Evolutionary conservation across 2,888 invertebrate species (phyloP), one percentile per base, ranked within the genome.

Genomic region (Siphonodentalium dalli): DNA sequence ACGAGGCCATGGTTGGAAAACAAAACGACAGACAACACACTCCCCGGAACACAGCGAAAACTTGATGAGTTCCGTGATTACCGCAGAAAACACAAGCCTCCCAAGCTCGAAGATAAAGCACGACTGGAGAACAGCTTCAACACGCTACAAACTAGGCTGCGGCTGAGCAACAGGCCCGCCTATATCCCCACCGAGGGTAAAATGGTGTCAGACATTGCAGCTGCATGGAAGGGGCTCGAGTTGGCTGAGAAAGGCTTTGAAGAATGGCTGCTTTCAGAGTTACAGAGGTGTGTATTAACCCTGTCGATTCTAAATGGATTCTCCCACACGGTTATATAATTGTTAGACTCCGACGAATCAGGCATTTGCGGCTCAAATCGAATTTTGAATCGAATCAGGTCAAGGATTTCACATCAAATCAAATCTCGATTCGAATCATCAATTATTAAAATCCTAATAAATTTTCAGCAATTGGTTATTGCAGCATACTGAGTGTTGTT

Each of bases 121-220:
- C 93, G 94, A 84, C 87, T 99, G 78, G 99, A 99, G 86, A 99
- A 98, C 71, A 96, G 97, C 85, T 99, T 99, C 87, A 99, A 99
- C 86, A 99, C 99, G 55, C 87, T 99, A 76, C 99, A 99, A 85
- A 99, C 99, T 63, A 95, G 98, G 81, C 87, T 99, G 78, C 90
- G 99, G 78, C 87, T 99, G 70, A 95, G 94, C 81, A 99, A 99
- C 86, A 88, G 99, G 78, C 99, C 99, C 50, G 98, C 99, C 31
- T 99, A 98, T 84, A 90, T 99, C 90, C 99, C 99, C 68, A 95
- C 95, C 57, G 98, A 99, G 85, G 99, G 99, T 77, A 99, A 98
- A 85, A 93, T 96, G 89, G 94, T 99, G 67, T 92, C 93, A 72
- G 99, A 99, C 83, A 99, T 99, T 84, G 91, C 95, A 65, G 92